A percentile compares a stretch with the other conserved stretches of the same genome.
Conservation (phyloP, 1,140 invertebrate species). For the Drosophila sp. region DNA sequence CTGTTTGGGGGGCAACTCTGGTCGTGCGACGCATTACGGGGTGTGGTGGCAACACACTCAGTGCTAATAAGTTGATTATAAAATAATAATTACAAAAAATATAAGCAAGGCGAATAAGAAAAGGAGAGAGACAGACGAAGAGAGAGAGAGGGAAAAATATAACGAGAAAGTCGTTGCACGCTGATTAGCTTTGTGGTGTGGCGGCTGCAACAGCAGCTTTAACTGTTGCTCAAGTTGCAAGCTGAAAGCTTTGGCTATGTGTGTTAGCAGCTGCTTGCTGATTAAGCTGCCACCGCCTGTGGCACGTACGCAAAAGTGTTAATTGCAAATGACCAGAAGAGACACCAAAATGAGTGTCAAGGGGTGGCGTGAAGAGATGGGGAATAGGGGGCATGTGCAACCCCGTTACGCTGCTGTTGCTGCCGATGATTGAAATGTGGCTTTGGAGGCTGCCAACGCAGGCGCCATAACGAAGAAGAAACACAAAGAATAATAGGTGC, state of each 20-base stretch:
- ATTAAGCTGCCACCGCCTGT: constrained; percentile 62
- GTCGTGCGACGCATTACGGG: constrained; percentile 50
- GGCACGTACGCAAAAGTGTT: constrained; percentile 81
- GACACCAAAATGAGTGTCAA: not conserved
- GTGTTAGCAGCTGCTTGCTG: constrained; percentile 46
- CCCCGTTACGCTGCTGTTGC: constrained; percentile 40
- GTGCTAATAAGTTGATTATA: constrained; percentile 81
- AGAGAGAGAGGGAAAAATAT: constrained; percentile 35
- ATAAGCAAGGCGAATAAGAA: constrained; percentile 12
- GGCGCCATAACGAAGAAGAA: constrained; percentile 19
- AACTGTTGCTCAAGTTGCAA: constrained; percentile 36
- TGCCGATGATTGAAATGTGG: constrained; percentile 42
- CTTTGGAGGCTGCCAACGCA: constrained; percentile 28
- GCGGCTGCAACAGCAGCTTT: constrained; percentile 21
- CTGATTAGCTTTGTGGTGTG: constrained; percentile 77
- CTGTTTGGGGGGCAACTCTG: not conserved
- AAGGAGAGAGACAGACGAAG: too few relatives aligned
- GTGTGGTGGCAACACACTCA: constrained; percentile 27
- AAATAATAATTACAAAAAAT: constrained; percentile 76
- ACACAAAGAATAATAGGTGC: not conserved
- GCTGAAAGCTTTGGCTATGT: constrained; percentile 20
- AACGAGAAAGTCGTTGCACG: constrained; percentile 82
- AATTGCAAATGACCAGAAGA: constrained; percentile 77
- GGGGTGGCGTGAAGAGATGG: not conserved
- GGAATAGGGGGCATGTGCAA: constrained; percentile 15